Conservation (phyloP, 2,113 vertebrate species). For the Cairina moschata region DNA sequence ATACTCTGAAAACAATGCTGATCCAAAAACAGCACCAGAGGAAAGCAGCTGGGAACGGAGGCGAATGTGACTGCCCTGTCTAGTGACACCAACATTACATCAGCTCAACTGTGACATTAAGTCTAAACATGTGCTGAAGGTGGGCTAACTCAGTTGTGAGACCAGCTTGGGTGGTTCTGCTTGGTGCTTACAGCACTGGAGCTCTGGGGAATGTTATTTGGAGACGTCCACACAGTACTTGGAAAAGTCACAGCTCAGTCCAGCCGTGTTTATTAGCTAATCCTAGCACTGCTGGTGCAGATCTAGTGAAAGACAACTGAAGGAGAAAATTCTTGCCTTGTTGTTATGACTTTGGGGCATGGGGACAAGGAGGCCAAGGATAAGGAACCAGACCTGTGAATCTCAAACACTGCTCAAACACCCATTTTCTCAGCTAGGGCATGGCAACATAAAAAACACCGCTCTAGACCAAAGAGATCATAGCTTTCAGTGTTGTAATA, state of each 20-base stretch:
- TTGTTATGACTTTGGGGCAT: neutral
- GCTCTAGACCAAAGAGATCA: neutral
- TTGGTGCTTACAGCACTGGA: rapidly evolving
- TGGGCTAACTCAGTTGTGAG: neutral
- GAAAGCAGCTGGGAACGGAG: neutral
- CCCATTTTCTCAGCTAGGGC: neutral
- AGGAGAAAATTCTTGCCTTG: neutral
- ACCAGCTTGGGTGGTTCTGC: neutral
- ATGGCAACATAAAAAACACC: neutral
- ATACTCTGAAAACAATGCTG: neutral
- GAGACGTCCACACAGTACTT: neutral
- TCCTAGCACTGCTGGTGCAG: neutral
- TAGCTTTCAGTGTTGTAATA: neutral
- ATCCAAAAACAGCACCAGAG: neutral
- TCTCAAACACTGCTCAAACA: neutral
- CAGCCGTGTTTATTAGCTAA: neutral
- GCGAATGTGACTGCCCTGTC: neutral
- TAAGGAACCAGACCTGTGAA: neutral
- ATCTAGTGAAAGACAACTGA: neutral
- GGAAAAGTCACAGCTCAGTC: neutral
- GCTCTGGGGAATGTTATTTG: neutral
- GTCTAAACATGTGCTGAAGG: neutral
- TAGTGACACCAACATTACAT: neutral
- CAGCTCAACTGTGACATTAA: neutral
- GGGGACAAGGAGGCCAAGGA: neutral